Evolutionary conservation across 2,888 invertebrate species (phyloP).

Genomic region (Drosophila meridiana): DNA sequence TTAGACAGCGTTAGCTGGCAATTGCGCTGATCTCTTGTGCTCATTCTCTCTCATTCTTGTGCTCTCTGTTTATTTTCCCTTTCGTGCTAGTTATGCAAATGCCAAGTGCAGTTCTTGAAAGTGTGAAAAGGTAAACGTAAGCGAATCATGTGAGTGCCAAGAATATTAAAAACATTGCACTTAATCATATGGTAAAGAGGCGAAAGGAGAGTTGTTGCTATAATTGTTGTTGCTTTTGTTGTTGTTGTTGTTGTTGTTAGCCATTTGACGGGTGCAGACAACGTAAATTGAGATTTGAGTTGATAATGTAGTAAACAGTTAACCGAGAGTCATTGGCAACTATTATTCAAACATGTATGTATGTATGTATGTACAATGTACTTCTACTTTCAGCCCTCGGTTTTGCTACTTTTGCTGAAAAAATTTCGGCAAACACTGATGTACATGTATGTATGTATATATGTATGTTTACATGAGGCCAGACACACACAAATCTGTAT

Average conservation of each 20-base stretch:
- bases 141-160: constrained; percentile 62
- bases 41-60: constrained; percentile 10
- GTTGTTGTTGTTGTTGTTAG: constrained; percentile 3
- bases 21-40: constrained; percentile 6
- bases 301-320: constrained; percentile 14
- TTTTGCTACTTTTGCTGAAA: too few species aligned
- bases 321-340: constrained; percentile 23
- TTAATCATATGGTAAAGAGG: constrained; percentile 29
- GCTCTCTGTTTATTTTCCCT: constrained; percentile 33
- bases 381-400: too few species aligned
- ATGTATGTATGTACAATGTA: background rate
- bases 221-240: background rate
- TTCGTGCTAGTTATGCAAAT: constrained; percentile 66
- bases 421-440: too few species aligned
- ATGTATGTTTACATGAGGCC: background rate
- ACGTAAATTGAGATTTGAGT: constrained; percentile 20
- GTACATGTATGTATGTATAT: constrained; percentile 5
- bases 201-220: background rate
- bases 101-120: constrained; percentile 64
- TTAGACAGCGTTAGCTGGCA: constrained; percentile 8
- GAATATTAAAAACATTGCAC: constrained; percentile 26
- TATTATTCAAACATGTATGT: constrained; percentile 20
- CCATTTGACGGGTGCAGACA: constrained; percentile 26
- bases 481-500: constrained; percentile 1
- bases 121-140: constrained; percentile 60